Conservation (phyloP, 1,140 invertebrate species). For the Penaeus chinensis region DNA sequence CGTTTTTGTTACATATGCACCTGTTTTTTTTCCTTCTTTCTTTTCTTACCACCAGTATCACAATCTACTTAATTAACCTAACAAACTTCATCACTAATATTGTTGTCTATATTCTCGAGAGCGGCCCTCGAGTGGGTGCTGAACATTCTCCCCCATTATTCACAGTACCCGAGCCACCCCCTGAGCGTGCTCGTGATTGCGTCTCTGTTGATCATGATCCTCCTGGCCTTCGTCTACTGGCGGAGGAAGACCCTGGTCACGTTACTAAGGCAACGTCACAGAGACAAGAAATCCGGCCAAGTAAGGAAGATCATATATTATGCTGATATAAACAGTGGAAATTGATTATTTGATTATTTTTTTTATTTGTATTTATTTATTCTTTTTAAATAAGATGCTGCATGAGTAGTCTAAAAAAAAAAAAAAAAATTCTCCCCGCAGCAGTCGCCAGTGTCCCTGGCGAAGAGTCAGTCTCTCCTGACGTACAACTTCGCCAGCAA, state of each 20-base stretch:
- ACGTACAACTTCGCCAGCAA: slow-evolving; percentile 52
- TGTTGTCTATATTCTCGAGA: too few species aligned
- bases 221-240: slow-evolving; percentile 36
- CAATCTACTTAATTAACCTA: too few species aligned
- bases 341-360: neutral
- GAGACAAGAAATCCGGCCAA: slow-evolving; percentile 39
- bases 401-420: too few species aligned
- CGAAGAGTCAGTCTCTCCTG: slow-evolving; percentile 29
- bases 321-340: neutral
- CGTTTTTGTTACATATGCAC: too few species aligned
- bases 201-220: slow-evolving; percentile 10
- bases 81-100: too few species aligned
- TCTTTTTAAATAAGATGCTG: too few species aligned
- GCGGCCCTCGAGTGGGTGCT: too few species aligned
- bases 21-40: too few species aligned
- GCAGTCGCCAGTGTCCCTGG: slow-evolving; percentile 19
- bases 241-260: slow-evolving; percentile 36
- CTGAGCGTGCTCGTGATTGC: slow-evolving; percentile 13
- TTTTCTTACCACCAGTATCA: too few species aligned
- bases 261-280: slow-evolving; percentile 6
- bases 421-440: neutral
- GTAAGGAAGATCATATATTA: slow-evolving; percentile 12
- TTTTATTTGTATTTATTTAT: neutral
- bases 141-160: too few species aligned
- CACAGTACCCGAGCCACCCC: neutral